These are phyloP conservation scores for Acleris cristana DNA, from an alignment of 2,888 invertebrate species.

Conservation along the genomic window DNA sequence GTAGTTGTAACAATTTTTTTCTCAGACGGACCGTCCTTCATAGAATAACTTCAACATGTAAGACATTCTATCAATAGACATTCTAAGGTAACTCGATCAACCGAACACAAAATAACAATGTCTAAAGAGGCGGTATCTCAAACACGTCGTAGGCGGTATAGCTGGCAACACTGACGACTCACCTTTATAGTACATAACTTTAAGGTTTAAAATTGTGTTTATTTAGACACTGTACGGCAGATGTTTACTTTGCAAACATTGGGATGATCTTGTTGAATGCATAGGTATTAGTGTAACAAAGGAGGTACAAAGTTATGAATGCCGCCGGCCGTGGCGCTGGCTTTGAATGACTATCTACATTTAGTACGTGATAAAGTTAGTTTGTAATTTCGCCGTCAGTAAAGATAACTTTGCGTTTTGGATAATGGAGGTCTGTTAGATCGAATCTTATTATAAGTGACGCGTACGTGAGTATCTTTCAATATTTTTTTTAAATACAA, in stretches of 20 bases:
- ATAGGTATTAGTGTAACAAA: constrained; percentile 66
- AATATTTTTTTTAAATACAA: constrained; percentile 35
- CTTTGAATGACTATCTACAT: neutral
- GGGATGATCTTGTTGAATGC: constrained; percentile 46
- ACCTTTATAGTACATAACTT: neutral
- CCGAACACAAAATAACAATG: constrained; percentile 39
- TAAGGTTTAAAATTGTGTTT: constrained; percentile 4
- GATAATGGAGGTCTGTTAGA: constrained; percentile 53
- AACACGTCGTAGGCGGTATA: constrained; percentile 53
- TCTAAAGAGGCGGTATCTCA: constrained; percentile 43
- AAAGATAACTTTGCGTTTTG: constrained; percentile 20
- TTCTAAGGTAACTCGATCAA: constrained; percentile 37
- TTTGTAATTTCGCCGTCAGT: constrained; percentile 3
- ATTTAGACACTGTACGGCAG: constrained; percentile 51
- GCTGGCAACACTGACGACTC: neutral
- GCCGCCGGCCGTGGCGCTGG: constrained; percentile 5
- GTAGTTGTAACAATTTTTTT: neutral
- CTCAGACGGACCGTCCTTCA: neutral
- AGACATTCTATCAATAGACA: constrained; percentile 17
- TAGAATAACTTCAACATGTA: constrained; percentile 5
- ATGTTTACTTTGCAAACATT: constrained; percentile 64
- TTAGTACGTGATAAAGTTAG: constrained; percentile 1
- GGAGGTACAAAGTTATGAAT: constrained; percentile 41
- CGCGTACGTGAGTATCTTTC: constrained; percentile 51
- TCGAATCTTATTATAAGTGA: constrained; percentile 73